Percentiles rank a stretch among this genome's conserved stretches.
Conservation (phyloP, 2,888 invertebrate genomes). For the Linnaemya tessellans region DNA sequence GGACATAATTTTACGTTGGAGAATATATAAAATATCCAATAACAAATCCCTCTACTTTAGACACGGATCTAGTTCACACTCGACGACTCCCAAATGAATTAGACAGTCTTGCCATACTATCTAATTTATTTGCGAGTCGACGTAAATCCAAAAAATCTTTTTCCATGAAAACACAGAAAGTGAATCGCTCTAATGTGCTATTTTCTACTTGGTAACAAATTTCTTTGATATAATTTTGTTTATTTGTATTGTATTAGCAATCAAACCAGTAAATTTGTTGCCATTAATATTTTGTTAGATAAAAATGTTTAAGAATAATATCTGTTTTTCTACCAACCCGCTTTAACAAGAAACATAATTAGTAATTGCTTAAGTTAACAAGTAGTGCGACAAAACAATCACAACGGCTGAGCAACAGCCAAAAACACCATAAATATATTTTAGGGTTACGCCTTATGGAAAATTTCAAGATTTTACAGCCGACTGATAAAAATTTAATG, state of each 20-base stretch:
- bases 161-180: too few relatives aligned
- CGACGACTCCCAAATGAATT: too few relatives aligned
- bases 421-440: not conserved
- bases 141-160: too few relatives aligned
- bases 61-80: too few relatives aligned
- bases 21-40: too few relatives aligned
- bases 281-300: constrained; percentile 2
- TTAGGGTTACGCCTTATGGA: not conserved
- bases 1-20: too few relatives aligned
- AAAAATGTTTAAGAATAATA: constrained; percentile 2
- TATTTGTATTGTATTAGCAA: not conserved
- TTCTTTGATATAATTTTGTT: not conserved
- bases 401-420: not conserved
- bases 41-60: too few relatives aligned
- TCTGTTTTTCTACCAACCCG: not conserved
- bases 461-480: not conserved
- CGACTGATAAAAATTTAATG: not conserved
- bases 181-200: not conserved
- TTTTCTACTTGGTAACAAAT: not conserved
- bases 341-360: constrained; percentile 7
- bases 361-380: constrained; percentile 17
- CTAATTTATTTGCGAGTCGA: too few relatives aligned
- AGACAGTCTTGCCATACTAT: too few relatives aligned
- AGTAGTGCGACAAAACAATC: not conserved
- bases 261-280: not conserved